A percentile compares a stretch with the other conserved stretches of the same genome.
Conservation (phyloP, 1,140 invertebrate genomes). For the Pseudomyrmex flavicornis region DNA sequence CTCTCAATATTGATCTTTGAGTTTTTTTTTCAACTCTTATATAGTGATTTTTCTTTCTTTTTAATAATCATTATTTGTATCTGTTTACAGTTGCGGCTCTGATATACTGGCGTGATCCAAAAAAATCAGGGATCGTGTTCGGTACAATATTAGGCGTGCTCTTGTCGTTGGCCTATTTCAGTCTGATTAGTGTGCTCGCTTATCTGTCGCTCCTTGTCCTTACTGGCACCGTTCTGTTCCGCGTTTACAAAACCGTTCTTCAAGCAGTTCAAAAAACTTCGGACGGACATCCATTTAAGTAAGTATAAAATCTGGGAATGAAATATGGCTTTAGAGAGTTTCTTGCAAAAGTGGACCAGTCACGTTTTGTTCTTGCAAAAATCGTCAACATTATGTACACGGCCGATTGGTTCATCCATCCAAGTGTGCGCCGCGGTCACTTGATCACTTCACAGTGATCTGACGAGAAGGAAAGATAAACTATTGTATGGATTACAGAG, state of each 20-base stretch:
- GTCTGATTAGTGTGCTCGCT: constrained; percentile 97
- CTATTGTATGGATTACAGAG: constrained; percentile 86
- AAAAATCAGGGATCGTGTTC: constrained; percentile 96
- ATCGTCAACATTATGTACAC: too few species aligned
- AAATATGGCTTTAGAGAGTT: too few species aligned
- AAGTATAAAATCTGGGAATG: constrained; percentile 79
- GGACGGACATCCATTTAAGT: constrained; percentile 99
- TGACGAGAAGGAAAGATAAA: not conserved
- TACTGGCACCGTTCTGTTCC: constrained; percentile 94
- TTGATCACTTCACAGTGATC: too few species aligned
- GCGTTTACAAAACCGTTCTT: constrained; percentile 98
- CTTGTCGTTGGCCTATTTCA: constrained; percentile 96
- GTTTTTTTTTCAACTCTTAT: too few species aligned
- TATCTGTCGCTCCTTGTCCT: constrained; percentile 95
- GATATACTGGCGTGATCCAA: constrained; percentile 98
- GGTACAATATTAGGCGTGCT: constrained; percentile 94
- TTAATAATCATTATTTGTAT: constrained; percentile 57
- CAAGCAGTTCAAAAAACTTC: constrained; percentile 98
- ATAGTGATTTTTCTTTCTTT: not conserved
- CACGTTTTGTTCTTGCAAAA: too few species aligned
- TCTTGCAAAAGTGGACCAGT: too few species aligned
- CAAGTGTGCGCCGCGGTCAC: too few species aligned
- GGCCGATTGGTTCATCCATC: too few species aligned
- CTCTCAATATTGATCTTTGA: too few species aligned
- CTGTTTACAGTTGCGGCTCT: constrained; percentile 95